A percentile compares a stretch with the other conserved stretches of the same genome.
Conservation (phyloP, 2,797 vertebrate species). For the Neoniphon sammara region DNA sequence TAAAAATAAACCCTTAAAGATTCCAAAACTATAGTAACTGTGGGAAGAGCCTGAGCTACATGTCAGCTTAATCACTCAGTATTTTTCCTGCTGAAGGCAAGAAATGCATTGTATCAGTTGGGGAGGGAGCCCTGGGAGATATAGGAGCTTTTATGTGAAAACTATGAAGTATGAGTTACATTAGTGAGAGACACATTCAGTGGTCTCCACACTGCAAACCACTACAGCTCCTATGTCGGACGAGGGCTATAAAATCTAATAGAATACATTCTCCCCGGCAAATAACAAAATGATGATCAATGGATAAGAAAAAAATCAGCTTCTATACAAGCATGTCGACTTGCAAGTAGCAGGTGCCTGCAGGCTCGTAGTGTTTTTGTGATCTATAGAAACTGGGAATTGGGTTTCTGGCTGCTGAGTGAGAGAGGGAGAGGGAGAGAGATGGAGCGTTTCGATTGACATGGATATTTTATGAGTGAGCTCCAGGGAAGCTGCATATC, state of each 20-base stretch:
- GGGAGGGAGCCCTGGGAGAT: background rate
- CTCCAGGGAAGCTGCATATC: slow-evolving; percentile 50
- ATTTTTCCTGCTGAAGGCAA: background rate
- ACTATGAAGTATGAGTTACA: background rate
- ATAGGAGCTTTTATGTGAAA: background rate
- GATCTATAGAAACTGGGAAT: slow-evolving; percentile 34
- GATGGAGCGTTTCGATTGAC: slow-evolving; percentile 41
- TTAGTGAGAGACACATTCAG: slow-evolving; percentile 11
- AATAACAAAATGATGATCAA: slow-evolving; percentile 43
- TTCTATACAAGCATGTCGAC: slow-evolving; percentile 5
- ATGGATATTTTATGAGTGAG: slow-evolving; percentile 59
- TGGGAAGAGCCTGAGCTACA: too few species aligned
- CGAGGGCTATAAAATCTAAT: background rate
- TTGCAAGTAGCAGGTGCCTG: slow-evolving; percentile 32
- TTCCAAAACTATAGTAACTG: too few species aligned
- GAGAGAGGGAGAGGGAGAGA: slow-evolving; percentile 5
- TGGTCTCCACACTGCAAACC: slow-evolving; percentile 9
- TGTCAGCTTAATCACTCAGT: background rate
- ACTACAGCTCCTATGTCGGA: slow-evolving; percentile 9
- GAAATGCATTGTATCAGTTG: background rate
- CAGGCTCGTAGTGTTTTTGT: slow-evolving; percentile 28
- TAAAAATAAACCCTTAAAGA: too few species aligned
- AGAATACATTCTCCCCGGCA: slow-evolving; percentile 11
- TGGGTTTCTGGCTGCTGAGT: slow-evolving; percentile 10
- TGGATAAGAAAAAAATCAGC: slow-evolving; percentile 29